Evolutionary conservation across 1,140 invertebrate species (phyloP).

Genomic region (Orchestia grillus): DNA sequence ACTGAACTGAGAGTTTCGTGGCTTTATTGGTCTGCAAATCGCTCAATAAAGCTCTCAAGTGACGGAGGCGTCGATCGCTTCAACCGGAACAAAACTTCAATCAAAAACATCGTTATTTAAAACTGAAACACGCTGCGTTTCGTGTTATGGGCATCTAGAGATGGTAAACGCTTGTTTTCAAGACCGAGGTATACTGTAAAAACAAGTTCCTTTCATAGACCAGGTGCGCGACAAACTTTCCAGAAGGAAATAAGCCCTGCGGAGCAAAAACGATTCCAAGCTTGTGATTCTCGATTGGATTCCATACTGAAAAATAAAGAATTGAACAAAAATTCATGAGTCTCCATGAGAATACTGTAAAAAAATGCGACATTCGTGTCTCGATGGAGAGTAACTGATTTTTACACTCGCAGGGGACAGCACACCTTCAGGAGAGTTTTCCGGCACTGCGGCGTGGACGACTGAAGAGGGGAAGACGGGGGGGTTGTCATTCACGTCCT

Average conservation of each 20-base stretch:
- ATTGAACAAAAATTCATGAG: too few relatives aligned
- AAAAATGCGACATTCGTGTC: too few relatives aligned
- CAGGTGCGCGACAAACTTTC: too few relatives aligned
- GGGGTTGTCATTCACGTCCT: slow-evolving; percentile 98
- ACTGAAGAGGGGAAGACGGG: slow-evolving; percentile 85
- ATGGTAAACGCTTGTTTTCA: not conserved
- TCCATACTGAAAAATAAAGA: too few relatives aligned
- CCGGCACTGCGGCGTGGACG: slow-evolving; percentile 24
- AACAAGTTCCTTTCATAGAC: too few relatives aligned
- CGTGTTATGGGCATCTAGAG: not conserved
- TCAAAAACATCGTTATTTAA: not conserved
- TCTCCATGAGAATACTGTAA: too few relatives aligned
- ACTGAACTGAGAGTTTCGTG: not conserved
- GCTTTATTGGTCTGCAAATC: not conserved
- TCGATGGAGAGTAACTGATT: too few relatives aligned
- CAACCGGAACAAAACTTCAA: not conserved
- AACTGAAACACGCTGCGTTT: not conserved
- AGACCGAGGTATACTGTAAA: not conserved
- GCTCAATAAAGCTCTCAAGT: not conserved
- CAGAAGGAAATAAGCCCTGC: too few relatives aligned
- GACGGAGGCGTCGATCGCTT: not conserved
- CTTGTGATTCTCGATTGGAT: not conserved
- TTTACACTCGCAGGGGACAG: too few relatives aligned
- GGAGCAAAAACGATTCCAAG: not conserved
- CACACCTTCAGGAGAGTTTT: slow-evolving; percentile 31